These are phyloP conservation scores for Malachius bipustulatus DNA, from an alignment of 2,888 invertebrate genomes.

Conservation along the genomic window DNA sequence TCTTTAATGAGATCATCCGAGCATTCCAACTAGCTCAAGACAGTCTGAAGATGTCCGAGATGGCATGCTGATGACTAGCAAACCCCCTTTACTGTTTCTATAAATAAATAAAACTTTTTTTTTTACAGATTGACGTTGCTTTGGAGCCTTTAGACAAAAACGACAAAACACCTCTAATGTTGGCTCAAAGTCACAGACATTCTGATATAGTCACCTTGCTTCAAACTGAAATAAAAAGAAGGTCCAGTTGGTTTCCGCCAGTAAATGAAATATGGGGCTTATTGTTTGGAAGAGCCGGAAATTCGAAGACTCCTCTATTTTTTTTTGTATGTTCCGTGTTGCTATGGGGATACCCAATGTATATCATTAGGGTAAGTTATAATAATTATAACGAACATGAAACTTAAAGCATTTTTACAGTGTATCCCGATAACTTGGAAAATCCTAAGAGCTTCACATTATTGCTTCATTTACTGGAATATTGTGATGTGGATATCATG, in stretches of 20 bases:
- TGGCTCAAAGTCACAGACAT: slow-evolving; percentile 81
- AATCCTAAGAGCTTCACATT: slow-evolving; percentile 71
- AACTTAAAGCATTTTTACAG: slow-evolving; percentile 44
- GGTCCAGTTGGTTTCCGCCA: slow-evolving; percentile 77
- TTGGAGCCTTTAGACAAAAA: slow-evolving; percentile 81
- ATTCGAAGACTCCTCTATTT: slow-evolving; percentile 77
- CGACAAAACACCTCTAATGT: slow-evolving; percentile 81
- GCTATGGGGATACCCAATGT: slow-evolving; percentile 91
- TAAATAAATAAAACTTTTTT: too few relatives aligned
- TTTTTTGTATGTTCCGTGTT: slow-evolving; percentile 77
- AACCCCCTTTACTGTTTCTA: too few relatives aligned
- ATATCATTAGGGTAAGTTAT: slow-evolving; percentile 60
- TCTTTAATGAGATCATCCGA: too few relatives aligned
- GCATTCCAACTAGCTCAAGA: too few relatives aligned
- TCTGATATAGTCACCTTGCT: slow-evolving; percentile 71
- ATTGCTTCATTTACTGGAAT: slow-evolving; percentile 85
- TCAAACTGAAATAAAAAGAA: slow-evolving; percentile 68
- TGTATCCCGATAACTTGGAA: slow-evolving; percentile 88
- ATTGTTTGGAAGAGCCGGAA: slow-evolving; percentile 81
- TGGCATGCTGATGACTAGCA: too few relatives aligned
- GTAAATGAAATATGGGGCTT: slow-evolving; percentile 80
- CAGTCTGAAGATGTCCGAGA: too few relatives aligned
- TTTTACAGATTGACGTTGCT: slow-evolving; percentile 65
- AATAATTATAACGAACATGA: too few relatives aligned
- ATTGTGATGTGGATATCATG: slow-evolving; percentile 88